Conservation (phyloP, 2,888 invertebrate genomes). For the Glaucopsyche alexis region DNA sequence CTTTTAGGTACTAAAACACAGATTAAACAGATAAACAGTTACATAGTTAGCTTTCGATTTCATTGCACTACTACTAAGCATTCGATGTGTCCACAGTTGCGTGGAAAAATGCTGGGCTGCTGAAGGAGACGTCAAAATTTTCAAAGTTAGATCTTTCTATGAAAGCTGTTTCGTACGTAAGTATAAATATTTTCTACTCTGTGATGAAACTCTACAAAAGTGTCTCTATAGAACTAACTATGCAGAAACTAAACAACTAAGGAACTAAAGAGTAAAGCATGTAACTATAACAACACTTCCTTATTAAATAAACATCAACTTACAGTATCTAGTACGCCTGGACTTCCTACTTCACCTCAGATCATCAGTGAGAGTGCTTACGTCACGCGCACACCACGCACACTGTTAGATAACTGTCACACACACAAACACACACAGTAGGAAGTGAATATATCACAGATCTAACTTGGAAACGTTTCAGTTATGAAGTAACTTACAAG, state of each 20-base stretch:
- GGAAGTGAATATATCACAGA: constrained; percentile 56
- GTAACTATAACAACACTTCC: constrained; percentile 47
- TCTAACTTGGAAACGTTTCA: constrained; percentile 34
- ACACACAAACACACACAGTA: constrained; percentile 74
- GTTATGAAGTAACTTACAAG: background rate
- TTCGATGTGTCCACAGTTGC: too few relatives aligned
- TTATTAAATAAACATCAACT: constrained; percentile 42
- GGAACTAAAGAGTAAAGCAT: constrained; percentile 61
- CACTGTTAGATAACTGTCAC: constrained; percentile 74
- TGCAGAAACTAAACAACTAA: constrained; percentile 15
- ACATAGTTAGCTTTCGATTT: too few relatives aligned
- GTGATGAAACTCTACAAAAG: background rate
- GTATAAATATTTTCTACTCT: too few relatives aligned
- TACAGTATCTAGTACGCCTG: constrained; percentile 53
- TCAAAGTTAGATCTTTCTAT: too few relatives aligned
- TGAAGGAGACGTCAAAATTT: too few relatives aligned
- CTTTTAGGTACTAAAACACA: too few relatives aligned
- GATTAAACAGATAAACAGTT: too few relatives aligned
- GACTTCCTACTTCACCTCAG: constrained; percentile 67
- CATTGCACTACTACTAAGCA: too few relatives aligned
- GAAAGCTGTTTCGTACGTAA: too few relatives aligned
- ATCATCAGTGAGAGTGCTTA: constrained; percentile 69
- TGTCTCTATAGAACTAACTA: background rate
- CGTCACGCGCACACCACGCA: constrained; percentile 70
- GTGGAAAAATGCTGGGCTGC: too few relatives aligned